phyloP scores from a whole-genome alignment of 1,140 invertebrate species.

The Oryzaephilus surinamensis region DNA sequence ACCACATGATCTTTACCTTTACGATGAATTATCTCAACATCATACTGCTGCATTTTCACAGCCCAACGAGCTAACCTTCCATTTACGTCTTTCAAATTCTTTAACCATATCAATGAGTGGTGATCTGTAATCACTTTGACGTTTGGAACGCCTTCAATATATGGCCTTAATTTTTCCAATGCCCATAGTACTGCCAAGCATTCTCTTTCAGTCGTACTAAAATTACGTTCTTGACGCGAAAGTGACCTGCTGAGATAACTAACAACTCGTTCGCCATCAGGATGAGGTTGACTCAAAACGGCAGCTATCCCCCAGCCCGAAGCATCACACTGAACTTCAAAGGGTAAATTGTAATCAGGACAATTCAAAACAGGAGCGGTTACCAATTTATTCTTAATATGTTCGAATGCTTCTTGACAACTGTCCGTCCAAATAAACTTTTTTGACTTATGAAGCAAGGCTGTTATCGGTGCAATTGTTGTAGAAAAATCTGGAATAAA shows the following conservation, averaged over 20 bases:
- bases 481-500: neutral
- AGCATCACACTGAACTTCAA: slow-evolving; percentile 10
- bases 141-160: slow-evolving; percentile 31
- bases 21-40: slow-evolving; percentile 33
- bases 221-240: slow-evolving; percentile 9
- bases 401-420: slow-evolving; percentile 1
- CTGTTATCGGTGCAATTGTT: neutral
- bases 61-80: slow-evolving; percentile 36
- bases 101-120: slow-evolving; percentile 35
- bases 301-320: neutral
- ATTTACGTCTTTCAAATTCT: slow-evolving; percentile 31
- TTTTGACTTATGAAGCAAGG: slow-evolving; percentile 16
- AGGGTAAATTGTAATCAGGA: slow-evolving; percentile 20
- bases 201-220: neutral
- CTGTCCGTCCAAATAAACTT: slow-evolving; percentile 12
- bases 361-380: slow-evolving; percentile 17
- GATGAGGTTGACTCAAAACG: neutral
- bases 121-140: slow-evolving; percentile 41
- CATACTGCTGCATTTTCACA: slow-evolving; percentile 32
- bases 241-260: neutral
- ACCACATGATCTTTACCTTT: slow-evolving; percentile 28
- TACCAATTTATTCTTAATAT: neutral
- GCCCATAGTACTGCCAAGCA: neutral
- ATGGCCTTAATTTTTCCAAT: slow-evolving; percentile 27
- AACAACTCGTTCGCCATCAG: neutral